Percentiles rank a stretch among this genome's conserved stretches.
Conservation (phyloP, 2,797 vertebrate genomes). For the Crypturellus tataupa region DNA sequence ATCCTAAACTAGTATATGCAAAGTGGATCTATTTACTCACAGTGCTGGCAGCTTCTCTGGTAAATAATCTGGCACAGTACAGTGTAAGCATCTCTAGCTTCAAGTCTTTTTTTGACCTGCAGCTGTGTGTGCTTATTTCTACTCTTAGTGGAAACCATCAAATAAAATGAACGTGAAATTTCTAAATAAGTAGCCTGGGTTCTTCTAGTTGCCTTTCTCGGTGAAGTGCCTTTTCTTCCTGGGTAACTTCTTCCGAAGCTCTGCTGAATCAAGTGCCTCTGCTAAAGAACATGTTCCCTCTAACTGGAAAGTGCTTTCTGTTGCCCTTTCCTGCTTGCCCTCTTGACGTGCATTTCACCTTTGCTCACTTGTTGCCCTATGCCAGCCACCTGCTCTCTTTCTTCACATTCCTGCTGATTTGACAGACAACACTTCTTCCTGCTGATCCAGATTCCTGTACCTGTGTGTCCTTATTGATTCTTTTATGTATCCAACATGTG, state of each 20-base stretch:
- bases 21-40: conserved; percentile 45
- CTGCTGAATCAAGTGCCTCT: not conserved
- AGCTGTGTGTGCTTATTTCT: conserved; percentile 53
- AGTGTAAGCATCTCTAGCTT: not conserved
- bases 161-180: not conserved
- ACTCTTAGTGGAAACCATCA: conserved; percentile 10
- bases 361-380: rapidly evolving
- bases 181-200: not conserved
- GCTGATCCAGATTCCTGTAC: not conserved
- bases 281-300: not conserved
- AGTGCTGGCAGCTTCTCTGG: conserved; percentile 4
- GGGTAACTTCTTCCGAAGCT: not conserved
- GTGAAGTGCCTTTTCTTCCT: not conserved
- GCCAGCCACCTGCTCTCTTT: not conserved
- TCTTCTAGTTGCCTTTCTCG: not conserved
- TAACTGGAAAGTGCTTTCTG: not conserved
- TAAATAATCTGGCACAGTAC: conserved; percentile 46
- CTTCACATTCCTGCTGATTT: not conserved
- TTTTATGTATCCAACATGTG: not conserved
- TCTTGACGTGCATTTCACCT: not conserved
- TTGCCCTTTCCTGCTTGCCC: not conserved
- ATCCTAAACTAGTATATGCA: conserved; percentile 40
- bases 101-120: conserved; percentile 17
- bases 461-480: not conserved
- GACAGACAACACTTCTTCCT: not conserved